Conservation (phyloP, 2,888 invertebrate genomes). For the Caenorhabditis zanzibari region DNA sequence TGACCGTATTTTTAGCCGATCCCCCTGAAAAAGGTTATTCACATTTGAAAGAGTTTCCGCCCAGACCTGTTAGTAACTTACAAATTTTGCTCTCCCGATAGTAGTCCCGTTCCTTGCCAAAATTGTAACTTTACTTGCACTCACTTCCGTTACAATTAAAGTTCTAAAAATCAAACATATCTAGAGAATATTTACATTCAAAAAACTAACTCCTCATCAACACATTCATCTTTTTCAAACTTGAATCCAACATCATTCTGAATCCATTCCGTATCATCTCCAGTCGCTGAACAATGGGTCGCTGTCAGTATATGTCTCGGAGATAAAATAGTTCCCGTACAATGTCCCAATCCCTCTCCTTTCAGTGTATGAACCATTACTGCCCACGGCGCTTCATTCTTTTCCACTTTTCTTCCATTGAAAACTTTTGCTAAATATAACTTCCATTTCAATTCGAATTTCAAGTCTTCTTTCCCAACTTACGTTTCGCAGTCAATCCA, state of each 20-base stretch:
- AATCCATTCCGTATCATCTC: not conserved
- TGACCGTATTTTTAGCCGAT: too few species aligned
- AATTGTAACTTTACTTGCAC: conserved; percentile 3
- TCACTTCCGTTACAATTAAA: not conserved
- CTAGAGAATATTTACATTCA: not conserved
- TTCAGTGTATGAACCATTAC: conserved; percentile 6
- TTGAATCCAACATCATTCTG: not conserved
- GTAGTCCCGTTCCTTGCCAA: not conserved
- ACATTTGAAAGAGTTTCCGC: too few species aligned
- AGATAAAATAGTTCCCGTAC: conserved; percentile 16
- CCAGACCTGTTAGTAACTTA: not conserved
- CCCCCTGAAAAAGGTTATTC: too few species aligned
- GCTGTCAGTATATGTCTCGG: conserved; percentile 10
- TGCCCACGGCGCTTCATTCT: conserved; percentile 28
- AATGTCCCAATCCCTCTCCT: not conserved
- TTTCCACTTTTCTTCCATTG: conserved; percentile 7
- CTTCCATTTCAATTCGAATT: not conserved
- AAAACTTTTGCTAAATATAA: conserved; percentile 33
- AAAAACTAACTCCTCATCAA: not conserved
- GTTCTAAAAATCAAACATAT: not conserved
- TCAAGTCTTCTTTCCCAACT: not conserved
- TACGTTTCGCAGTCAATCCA: conserved; percentile 1
- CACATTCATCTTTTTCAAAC: not conserved
- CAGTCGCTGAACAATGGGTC: conserved; percentile 9
- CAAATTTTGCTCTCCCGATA: conserved; percentile 6